Percentiles rank a stretch among this genome's conserved stretches.
phyloP scores from a whole-genome alignment of 1,140 invertebrate genomes.

The Anadara kagoshimensis region DNA sequence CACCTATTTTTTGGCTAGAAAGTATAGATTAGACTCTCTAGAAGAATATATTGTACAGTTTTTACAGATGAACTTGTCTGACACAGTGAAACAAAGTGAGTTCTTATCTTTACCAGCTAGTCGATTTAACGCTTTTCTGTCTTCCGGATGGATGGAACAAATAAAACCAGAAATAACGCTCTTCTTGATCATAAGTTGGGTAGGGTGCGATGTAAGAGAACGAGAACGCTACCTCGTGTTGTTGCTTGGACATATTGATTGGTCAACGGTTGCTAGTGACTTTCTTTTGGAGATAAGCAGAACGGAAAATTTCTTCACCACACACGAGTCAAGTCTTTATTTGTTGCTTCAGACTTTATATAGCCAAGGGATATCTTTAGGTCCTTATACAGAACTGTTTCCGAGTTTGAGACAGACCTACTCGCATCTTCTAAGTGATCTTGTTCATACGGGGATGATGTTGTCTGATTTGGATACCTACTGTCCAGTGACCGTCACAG shows the following conservation, averaged over 20 bases:
- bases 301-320: constrained; percentile 68
- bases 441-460: constrained; percentile 53
- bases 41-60: constrained; percentile 74
- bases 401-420: constrained; percentile 76
- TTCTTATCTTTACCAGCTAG: constrained; percentile 68
- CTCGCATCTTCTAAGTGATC: constrained; percentile 52
- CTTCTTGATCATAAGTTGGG: constrained; percentile 66
- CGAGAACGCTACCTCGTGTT: constrained; percentile 59
- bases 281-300: constrained; percentile 64
- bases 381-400: constrained; percentile 76
- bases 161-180: constrained; percentile 65
- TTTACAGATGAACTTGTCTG: constrained; percentile 76
- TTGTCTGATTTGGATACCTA: constrained; percentile 48
- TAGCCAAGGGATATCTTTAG: constrained; percentile 77
- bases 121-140: constrained; percentile 70
- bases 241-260: constrained; percentile 61
- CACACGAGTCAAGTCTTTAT: constrained; percentile 72
- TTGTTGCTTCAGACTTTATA: constrained; percentile 78
- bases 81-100: constrained; percentile 75
- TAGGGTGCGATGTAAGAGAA: constrained; percentile 58
- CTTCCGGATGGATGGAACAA: constrained; percentile 54
- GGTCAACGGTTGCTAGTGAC: constrained; percentile 63
- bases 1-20: constrained; percentile 77
- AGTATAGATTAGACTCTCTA: constrained; percentile 75
- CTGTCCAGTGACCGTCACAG: constrained; percentile 55